Evolutionary conservation across 1,140 invertebrate species (phyloP), one percentile per base, ranked within the genome.

Genomic region (Drosophila ogumai): DNA sequence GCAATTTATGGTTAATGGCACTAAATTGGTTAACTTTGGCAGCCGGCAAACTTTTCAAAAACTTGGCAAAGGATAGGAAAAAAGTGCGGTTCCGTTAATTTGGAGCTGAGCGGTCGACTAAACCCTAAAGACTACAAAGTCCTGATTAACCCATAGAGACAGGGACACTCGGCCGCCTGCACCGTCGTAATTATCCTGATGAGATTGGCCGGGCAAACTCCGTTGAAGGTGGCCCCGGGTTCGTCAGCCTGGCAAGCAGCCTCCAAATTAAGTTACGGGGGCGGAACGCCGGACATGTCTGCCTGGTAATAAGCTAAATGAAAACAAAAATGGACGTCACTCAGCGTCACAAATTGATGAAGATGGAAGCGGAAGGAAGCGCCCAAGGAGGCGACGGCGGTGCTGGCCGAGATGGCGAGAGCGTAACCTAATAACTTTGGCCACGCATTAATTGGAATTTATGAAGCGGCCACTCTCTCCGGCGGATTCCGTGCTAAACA

Each of bases 381-480:
- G 61, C 55, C 72, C 19, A 19, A 19, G 17, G 22, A 32, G 34
- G 12, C 3, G 28, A 34, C 3, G 32, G 10, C 13, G 15, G 28
- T 1, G 22, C 28, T 36, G 31, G 38, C 13, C 28, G 17, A 41
- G 61, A 36, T 63, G 59, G 68, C 56, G 58, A 43, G 43, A 68
- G 49, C 75, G 84, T 79, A 88, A 88, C 86, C 69, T 81, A 88
- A 88, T 88, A 88, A 88, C 81, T 88, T 88, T 67, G 59, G 59
- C 86, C 77, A 75, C 68, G 69, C 74, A 90, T 78, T 90, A 88
- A 88, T 85, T 90, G 78, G 81, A 90, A 88, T 88, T 88, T 88
- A 88, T 90, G 85, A 75, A 76, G 72, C 74, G 67, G 38, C n/a
- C 63, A 43, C 22, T 44, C 41, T 28, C 44, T 17, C 28, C 38